These are phyloP conservation scores for Anguilla marmorata DNA, from an alignment of 2,797 vertebrate genomes.

Conservation along the genomic window DNA sequence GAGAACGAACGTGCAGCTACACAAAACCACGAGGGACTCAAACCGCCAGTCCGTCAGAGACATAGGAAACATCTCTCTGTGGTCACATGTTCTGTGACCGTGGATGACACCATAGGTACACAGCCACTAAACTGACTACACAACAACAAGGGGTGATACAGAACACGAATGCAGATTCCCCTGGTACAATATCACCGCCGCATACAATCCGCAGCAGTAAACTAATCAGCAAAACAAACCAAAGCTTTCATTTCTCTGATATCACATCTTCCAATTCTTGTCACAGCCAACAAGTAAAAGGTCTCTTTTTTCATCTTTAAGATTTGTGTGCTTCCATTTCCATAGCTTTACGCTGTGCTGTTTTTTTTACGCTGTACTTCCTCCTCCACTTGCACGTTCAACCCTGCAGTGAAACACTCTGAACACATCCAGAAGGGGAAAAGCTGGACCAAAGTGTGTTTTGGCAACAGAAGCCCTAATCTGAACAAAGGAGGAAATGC, in stretches of 20 bases:
- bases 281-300: no score
- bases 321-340: no score
- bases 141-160: not conserved
- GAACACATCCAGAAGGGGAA: not conserved
- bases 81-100: not conserved
- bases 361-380: not conserved
- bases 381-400: not conserved
- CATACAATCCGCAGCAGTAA: not conserved
- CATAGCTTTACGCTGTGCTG: no score
- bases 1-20: not conserved
- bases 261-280: not conserved
- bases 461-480: not conserved
- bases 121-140: not conserved
- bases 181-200: no score
- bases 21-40: not conserved
- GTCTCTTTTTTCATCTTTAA: no score
- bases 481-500: not conserved
- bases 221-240: not conserved
- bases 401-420: not conserved
- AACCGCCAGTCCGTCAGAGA: not conserved
- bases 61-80: slow-evolving; percentile 3
- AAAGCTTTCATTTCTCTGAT: not conserved
- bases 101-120: not conserved
- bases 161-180: not conserved
- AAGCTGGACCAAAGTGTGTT: not conserved